Conservation (phyloP, 2,797 vertebrate species). For the Micromesistius poutassou region DNA sequence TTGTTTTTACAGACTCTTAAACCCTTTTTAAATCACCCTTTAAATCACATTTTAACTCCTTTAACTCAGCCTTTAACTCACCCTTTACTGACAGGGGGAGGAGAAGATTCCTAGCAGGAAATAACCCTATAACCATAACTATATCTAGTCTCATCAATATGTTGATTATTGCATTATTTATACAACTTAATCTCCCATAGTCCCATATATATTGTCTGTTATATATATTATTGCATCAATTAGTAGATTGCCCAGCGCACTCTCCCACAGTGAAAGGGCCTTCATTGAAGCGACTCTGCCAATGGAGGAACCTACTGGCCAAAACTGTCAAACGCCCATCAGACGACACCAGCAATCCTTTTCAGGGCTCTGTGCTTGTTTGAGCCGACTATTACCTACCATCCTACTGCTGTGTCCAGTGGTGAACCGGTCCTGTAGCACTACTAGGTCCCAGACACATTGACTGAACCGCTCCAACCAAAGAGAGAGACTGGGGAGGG, state of each 20-base stretch:
- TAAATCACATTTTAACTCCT: not conserved
- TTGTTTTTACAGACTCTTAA: not conserved
- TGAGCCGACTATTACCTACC: too few species aligned
- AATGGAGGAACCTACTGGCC: too few species aligned
- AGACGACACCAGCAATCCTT: too few species aligned
- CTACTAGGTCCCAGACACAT: conserved; percentile 23
- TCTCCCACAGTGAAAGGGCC: too few species aligned
- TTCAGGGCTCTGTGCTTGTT: too few species aligned
- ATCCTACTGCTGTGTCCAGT: not conserved
- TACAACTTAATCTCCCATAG: too few species aligned
- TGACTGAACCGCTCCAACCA: conserved; percentile 12
- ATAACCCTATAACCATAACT: not conserved
- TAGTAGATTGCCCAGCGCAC: too few species aligned
- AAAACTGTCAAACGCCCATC: too few species aligned
- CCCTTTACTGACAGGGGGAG: too few species aligned
- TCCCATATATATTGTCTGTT: not conserved
- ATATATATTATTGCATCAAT: not conserved
- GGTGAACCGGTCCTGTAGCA: conserved; percentile 15
- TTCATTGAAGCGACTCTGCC: too few species aligned
- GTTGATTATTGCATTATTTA: not conserved
- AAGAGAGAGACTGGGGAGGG: too few species aligned
- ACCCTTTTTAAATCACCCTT: not conserved
- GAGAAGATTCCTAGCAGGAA: not conserved
- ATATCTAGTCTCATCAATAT: not conserved
- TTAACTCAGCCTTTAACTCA: too few species aligned